phyloP scores from a whole-genome alignment of 1,140 invertebrate species.

The Nasonia longicornis region DNA sequence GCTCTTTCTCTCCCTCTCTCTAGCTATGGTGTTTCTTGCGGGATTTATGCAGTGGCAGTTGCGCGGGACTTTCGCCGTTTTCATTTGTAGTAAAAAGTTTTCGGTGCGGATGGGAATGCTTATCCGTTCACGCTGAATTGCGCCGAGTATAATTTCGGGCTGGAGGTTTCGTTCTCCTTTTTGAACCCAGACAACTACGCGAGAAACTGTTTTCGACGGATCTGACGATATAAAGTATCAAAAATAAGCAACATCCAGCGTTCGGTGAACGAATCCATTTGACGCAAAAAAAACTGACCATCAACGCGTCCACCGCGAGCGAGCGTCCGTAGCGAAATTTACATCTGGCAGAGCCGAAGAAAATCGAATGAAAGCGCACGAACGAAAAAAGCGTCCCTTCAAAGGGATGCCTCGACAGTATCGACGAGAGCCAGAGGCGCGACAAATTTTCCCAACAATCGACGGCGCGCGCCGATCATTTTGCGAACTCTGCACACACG shows the following conservation, averaged over 20 bases:
- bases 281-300: neutral
- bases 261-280: neutral
- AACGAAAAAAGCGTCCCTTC: conserved; percentile 32
- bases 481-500: neutral
- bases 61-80: conserved; percentile 19
- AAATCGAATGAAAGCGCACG: conserved; percentile 21
- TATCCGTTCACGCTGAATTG: neutral
- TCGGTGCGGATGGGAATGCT: neutral
- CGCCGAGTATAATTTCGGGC: neutral
- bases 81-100: conserved; percentile 44
- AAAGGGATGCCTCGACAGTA: neutral
- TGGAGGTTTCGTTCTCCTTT: neutral
- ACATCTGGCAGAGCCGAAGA: conserved; percentile 2
- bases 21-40: neutral
- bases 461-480: neutral
- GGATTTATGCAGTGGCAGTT: conserved; percentile 5
- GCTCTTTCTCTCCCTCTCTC: neutral
- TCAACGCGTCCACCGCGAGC: neutral
- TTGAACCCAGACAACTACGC: too few species aligned
- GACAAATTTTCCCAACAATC: conserved; percentile 17
- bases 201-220: too few species aligned
- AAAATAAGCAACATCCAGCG: too few species aligned
- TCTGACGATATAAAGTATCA: too few species aligned
- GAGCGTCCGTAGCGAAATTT: conserved; percentile 17
- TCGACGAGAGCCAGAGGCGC: neutral